These are phyloP conservation scores for Myopa tessellatipennis DNA, from an alignment of 2,888 invertebrate species.

Conservation along the genomic window DNA sequence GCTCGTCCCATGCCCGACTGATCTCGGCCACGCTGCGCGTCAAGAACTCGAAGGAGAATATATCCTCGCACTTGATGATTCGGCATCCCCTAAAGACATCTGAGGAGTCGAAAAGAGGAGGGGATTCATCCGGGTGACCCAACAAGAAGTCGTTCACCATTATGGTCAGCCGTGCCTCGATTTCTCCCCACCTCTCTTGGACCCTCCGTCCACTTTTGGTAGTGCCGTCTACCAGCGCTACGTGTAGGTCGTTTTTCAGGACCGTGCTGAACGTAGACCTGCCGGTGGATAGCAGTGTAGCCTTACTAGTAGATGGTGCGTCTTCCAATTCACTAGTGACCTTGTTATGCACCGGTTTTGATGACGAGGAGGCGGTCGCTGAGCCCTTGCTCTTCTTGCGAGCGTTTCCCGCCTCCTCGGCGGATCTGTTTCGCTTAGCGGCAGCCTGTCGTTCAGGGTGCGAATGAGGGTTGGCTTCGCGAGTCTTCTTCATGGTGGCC, in stretches of 20 bases:
- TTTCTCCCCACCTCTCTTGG: neutral
- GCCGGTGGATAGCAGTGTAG: neutral
- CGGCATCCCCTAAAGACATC: no score
- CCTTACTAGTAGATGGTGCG: neutral
- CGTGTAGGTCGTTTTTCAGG: neutral
- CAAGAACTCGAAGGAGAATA: no score
- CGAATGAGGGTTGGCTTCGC: neutral
- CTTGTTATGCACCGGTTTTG: neutral
- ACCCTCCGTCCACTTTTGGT: neutral
- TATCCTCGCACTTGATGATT: no score
- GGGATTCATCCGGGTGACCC: no score
- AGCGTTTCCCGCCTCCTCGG: conserved; percentile 2
- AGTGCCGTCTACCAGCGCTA: neutral
- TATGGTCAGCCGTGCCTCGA: neutral
- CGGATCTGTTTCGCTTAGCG: neutral
- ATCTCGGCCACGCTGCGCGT: no score
- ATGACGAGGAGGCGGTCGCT: neutral
- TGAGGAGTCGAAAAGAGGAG: no score
- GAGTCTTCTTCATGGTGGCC: neutral
- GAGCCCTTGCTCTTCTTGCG: neutral
- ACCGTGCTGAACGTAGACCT: neutral
- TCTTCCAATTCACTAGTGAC: neutral
- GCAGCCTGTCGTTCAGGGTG: no score
- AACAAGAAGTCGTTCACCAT: neutral
- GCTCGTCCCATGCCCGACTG: no score